These are phyloP conservation scores for Poeciliopsis prolifica DNA, from an alignment of 2,113 vertebrate genomes.

Conservation along the genomic window DNA sequence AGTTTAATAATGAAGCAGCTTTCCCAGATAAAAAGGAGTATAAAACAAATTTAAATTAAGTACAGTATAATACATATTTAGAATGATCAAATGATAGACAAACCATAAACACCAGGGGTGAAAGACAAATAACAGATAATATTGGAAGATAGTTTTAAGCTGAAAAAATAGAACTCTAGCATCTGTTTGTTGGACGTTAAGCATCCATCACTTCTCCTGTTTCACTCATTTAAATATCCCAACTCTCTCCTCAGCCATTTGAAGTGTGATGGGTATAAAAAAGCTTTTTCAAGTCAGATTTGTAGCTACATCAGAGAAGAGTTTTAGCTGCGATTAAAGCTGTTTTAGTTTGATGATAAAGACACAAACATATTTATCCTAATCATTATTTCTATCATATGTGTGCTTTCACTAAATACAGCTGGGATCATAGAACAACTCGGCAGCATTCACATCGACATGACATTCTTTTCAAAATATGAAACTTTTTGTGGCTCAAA, in stretches of 20 bases:
- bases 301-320: conserved; percentile 32
- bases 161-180: too few relatives aligned
- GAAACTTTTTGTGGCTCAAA: not conserved
- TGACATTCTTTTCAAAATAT: not conserved
- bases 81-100: too few relatives aligned
- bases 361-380: not conserved
- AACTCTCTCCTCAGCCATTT: conserved; percentile 27
- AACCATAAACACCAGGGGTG: too few relatives aligned
- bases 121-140: too few relatives aligned
- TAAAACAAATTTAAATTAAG: not conserved
- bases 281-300: too few relatives aligned
- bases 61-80: too few relatives aligned
- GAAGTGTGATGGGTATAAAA: conserved; percentile 32
- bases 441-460: not conserved
- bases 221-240: conserved; percentile 21
- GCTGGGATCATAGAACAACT: not conserved
- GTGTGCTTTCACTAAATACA: not conserved
- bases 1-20: too few relatives aligned
- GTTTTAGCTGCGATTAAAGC: conserved; percentile 26
- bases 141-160: too few relatives aligned
- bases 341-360: not conserved
- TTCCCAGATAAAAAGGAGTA: too few relatives aligned
- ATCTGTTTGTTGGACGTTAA: not conserved
- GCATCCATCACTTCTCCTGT: not conserved
- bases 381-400: not conserved